Conservation (phyloP, 2,797 vertebrate genomes). For the Sparidentex hasta region DNA sequence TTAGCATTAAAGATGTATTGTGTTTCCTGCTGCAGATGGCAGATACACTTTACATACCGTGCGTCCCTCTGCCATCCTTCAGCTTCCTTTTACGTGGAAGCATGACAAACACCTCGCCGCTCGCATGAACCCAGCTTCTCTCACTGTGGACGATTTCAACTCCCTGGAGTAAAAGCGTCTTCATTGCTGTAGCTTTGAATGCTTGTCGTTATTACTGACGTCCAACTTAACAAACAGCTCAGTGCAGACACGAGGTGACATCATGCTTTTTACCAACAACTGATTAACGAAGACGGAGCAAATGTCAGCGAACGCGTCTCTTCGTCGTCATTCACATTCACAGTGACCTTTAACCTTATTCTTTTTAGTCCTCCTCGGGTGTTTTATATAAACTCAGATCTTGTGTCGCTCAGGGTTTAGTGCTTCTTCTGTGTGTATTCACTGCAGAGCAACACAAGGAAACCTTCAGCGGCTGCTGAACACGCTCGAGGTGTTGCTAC, state of each 20-base stretch:
- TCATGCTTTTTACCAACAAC: not conserved
- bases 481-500: slow-evolving; percentile 9
- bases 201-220: slow-evolving; percentile 6
- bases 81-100: not conserved
- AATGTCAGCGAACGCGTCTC: not conserved
- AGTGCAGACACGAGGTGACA: not conserved
- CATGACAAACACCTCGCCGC: not conserved
- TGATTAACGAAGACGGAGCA: not conserved
- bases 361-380: not conserved
- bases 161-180: not conserved
- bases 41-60: slow-evolving; percentile 10
- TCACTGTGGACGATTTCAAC: slow-evolving; percentile 1
- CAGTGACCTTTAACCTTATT: not conserved
- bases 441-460: not conserved
- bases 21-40: slow-evolving; percentile 16
- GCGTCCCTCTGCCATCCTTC: not conserved
- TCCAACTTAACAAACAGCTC: slow-evolving; percentile 6
- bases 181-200: slow-evolving; percentile 17
- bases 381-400: not conserved
- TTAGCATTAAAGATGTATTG: slow-evolving; percentile 18
- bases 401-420: not conserved
- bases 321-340: not conserved
- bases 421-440: not conserved
- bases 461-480: not conserved
- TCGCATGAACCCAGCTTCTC: not conserved